A percentile compares a stretch with the other conserved stretches of the same genome.
phyloP scores from a whole-genome alignment of 2,113 vertebrate species.

The Artemisiospiza belli region DNA sequence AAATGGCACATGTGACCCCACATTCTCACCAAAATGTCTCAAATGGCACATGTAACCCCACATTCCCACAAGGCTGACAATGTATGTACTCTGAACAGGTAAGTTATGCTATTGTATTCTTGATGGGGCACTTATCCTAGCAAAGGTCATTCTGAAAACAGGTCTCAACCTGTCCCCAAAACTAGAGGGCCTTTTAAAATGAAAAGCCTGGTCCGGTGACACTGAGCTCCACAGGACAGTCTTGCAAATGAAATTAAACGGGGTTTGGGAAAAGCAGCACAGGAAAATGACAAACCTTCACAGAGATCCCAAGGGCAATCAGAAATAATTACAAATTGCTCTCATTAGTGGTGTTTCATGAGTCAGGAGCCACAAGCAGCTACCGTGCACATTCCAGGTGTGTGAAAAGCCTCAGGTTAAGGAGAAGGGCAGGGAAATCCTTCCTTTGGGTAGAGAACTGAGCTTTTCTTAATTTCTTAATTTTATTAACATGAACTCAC shows the following conservation, averaged over 20 bases:
- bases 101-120: not conserved
- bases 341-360: not conserved
- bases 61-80: not conserved
- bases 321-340: slow-evolving; percentile 6
- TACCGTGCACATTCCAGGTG: rapidly evolving
- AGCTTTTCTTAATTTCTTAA: not conserved
- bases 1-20: not conserved
- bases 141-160: not conserved
- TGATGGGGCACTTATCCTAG: not conserved
- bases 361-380: not conserved
- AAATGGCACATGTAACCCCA: not conserved
- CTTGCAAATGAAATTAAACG: not conserved
- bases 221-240: not conserved
- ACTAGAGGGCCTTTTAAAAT: not conserved
- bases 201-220: not conserved
- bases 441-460: not conserved
- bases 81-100: not conserved
- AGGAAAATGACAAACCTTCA: not conserved
- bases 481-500: not conserved
- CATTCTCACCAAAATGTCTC: not conserved
- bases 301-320: not conserved
- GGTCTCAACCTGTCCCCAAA: not conserved
- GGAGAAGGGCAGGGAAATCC: not conserved
- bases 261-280: not conserved
- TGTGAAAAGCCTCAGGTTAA: not conserved